phyloP scores from a whole-genome alignment of 2,113 vertebrate species.

The Rynchops niger region DNA sequence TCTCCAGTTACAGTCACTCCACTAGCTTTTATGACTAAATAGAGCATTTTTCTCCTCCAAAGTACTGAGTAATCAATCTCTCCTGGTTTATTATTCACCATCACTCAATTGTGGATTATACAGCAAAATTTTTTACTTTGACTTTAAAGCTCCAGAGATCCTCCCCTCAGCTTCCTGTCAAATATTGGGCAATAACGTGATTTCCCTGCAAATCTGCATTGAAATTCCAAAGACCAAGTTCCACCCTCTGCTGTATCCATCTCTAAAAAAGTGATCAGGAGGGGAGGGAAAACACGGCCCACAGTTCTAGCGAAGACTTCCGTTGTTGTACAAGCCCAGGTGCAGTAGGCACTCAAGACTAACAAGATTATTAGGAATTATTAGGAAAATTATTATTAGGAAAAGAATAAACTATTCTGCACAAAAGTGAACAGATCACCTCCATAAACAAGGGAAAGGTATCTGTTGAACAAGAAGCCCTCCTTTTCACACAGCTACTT shows the following conservation, averaged over 20 bases:
- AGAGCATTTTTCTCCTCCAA: background rate
- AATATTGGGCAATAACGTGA: background rate
- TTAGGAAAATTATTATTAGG: background rate
- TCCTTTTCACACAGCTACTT: background rate
- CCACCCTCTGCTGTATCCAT: background rate
- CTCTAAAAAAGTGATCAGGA: background rate
- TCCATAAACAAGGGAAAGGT: background rate
- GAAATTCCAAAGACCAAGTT: background rate
- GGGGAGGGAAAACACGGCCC: background rate
- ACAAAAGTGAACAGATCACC: background rate
- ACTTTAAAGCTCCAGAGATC: background rate
- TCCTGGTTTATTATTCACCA: background rate
- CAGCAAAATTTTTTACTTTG: background rate
- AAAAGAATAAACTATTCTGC: background rate
- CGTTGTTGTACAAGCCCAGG: background rate
- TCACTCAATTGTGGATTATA: background rate
- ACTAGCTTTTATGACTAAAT: background rate
- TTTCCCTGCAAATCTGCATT: constrained; percentile 17
- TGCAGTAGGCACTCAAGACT: background rate
- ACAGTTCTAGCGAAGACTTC: background rate
- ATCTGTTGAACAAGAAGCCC: background rate
- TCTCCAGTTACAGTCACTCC: background rate
- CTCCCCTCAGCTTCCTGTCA: background rate
- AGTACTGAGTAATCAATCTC: background rate
- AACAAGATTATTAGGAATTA: background rate